A percentile compares a stretch with the other conserved stretches of the same genome.
Conservation (phyloP, 2,888 invertebrate genomes). For the Latrodectus hesperus region DNA sequence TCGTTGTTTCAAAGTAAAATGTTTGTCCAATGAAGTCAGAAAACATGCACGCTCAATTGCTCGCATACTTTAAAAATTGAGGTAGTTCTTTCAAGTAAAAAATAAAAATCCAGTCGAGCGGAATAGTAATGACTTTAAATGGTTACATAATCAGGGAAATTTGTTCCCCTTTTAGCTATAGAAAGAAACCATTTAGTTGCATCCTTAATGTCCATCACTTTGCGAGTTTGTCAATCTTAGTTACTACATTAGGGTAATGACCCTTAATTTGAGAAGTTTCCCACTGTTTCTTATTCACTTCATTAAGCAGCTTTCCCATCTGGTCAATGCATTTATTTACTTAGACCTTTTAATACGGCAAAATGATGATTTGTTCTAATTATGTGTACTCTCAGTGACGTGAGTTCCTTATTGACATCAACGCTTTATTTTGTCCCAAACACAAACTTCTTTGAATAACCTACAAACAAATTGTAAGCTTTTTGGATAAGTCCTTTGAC, state of each 20-base stretch:
- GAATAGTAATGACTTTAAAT: constrained; percentile 34
- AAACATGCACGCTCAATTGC: too few species aligned
- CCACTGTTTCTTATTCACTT: constrained; percentile 27
- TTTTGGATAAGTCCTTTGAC: too few species aligned
- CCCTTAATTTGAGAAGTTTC: constrained; percentile 16
- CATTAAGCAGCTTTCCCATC: constrained; percentile 8
- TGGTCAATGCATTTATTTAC: constrained; percentile 23
- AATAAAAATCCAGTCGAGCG: not conserved
- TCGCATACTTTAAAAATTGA: too few species aligned
- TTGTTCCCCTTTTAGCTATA: constrained; percentile 9
- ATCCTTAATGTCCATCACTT: constrained; percentile 34
- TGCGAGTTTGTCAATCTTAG: constrained; percentile 49
- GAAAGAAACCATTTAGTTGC: constrained; percentile 4
- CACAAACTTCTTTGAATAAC: not conserved
- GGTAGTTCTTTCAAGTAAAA: too few species aligned
- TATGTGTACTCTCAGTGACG: constrained; percentile 16
- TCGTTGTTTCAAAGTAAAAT: not conserved
- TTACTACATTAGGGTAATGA: constrained; percentile 49
- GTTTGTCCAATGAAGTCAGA: too few species aligned
- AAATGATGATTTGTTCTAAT: constrained; percentile 43
- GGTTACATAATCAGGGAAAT: constrained; percentile 16
- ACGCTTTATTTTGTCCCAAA: constrained; percentile 6
- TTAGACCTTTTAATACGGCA: constrained; percentile 32
- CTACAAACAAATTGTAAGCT: too few species aligned
- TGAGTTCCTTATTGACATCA: constrained; percentile 33